Percentiles rank a stretch among this genome's conserved stretches.
Conservation (phyloP, 1,140 invertebrate genomes). For the Agrypnia vestita region DNA sequence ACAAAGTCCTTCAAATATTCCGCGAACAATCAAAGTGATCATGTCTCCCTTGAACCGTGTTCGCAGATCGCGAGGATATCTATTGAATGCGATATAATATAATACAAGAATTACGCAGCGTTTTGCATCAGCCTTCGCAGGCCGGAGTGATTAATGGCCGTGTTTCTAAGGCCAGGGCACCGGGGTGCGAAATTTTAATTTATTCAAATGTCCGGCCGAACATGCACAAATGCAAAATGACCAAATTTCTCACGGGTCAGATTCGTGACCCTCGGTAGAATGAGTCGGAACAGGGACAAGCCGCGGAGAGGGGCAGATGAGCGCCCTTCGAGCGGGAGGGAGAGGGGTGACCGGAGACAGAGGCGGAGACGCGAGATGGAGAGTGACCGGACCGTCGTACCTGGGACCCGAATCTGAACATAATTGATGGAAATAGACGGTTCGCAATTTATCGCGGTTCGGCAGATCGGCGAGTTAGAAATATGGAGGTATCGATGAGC, state of each 20-base stretch:
- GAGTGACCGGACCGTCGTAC: background rate
- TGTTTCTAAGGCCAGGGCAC: conserved; percentile 1
- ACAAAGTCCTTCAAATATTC: too few species aligned
- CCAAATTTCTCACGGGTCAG: conserved; percentile 40
- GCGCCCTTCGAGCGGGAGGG: background rate
- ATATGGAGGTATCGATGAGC: too few species aligned
- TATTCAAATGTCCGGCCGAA: conserved; percentile 36
- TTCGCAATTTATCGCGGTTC: background rate
- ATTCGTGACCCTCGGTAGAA: conserved; percentile 22
- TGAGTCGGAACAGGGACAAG: background rate
- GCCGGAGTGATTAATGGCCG: conserved; percentile 5
- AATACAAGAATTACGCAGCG: too few species aligned
- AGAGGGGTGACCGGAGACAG: background rate
- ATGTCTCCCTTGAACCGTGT: too few species aligned
- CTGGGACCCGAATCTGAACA: conserved; percentile 1
- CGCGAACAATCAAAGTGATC: too few species aligned
- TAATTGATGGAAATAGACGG: background rate
- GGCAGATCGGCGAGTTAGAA: background rate
- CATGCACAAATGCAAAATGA: conserved; percentile 12
- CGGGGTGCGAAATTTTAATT: conserved; percentile 42
- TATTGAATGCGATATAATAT: too few species aligned
- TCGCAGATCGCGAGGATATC: too few species aligned
- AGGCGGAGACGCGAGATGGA: background rate
- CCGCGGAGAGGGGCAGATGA: background rate
- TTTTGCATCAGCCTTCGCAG: background rate